phyloP scores from a whole-genome alignment of 2,113 vertebrate species.

The Muntiacus muntjak region DNA sequence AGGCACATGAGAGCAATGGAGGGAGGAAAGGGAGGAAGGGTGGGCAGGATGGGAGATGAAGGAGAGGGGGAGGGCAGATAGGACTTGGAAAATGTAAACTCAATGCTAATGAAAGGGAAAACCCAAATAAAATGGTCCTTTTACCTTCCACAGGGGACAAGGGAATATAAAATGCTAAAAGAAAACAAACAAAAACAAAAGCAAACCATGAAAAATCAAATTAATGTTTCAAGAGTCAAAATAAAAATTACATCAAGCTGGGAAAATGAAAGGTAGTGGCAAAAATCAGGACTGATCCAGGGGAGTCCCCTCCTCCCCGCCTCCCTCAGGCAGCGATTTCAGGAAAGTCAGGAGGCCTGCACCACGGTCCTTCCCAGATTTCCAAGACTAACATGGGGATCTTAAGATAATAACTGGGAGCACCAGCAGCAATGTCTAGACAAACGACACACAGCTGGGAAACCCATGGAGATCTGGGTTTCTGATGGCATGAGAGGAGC shows the following conservation, averaged over 20 bases:
- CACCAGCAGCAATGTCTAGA: neutral
- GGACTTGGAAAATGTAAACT: slow-evolving; percentile 17
- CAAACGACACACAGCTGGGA: neutral
- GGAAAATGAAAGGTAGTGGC: slow-evolving; percentile 38
- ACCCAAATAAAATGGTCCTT: slow-evolving; percentile 67
- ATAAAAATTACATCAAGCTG: slow-evolving; percentile 55
- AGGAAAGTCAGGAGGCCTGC: neutral
- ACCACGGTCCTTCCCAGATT: neutral
- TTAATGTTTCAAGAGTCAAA: slow-evolving; percentile 45
- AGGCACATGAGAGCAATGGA: neutral
- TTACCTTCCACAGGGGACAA: slow-evolving; percentile 86
- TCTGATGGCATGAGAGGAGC: neutral
- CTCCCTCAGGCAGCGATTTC: neutral
- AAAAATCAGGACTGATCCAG: neutral
- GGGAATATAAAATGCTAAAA: slow-evolving; percentile 86
- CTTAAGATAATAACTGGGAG: slow-evolving; percentile 74
- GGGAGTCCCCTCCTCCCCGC: neutral
- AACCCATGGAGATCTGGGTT: neutral
- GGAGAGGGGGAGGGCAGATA: neutral
- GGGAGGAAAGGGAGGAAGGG: neutral
- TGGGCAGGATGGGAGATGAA: neutral
- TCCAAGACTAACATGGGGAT: neutral
- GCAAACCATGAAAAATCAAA: slow-evolving; percentile 79
- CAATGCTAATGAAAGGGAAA: slow-evolving; percentile 50
- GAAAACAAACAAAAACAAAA: slow-evolving; percentile 79